Evolutionary conservation across 2,113 vertebrate genomes (phyloP), one percentile per base, ranked within the genome.

Genomic region (Rattus rattus): DNA sequence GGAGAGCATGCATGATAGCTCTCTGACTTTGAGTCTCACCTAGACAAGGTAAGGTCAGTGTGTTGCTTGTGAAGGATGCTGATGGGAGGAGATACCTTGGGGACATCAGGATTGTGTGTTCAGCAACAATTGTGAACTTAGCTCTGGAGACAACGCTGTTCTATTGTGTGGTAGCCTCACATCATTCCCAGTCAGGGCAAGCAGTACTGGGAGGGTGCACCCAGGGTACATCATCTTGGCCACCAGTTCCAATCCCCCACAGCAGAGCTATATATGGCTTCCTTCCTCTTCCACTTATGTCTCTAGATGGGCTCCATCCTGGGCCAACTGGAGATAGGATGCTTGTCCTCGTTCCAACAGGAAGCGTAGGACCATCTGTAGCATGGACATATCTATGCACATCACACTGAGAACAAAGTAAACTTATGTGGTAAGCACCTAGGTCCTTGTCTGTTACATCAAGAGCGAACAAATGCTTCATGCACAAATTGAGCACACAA

Each of bases 31-130:
- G 22, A 26, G 17, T 47, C 10, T 36, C 43, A 69, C 3, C 30
- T 52, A n/a, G 19, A 70, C 28, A 36, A 52, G 30, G 30, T 70
- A 52, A 87, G 85, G 10, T 87, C 9, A 6, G 26, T 22, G 7
- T 61, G 56, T 39, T 67, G 7, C 9, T 43, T 86, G 16, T 49
- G 1, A 52, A 12, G 11, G 1, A 47, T 33, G 11, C 5, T 24
- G 3, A 30, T 16, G 2, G 11, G 20, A 13, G 30, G 20, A 54
- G 2, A 16, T 30, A 10, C 0, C 8, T 3, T 13, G 43, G 10
- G 4, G 30, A 30, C 19, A 24, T 10, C 17, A 20, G 30, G 63
- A 1, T 5, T 36, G 81, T 17, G 30, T 65, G 10, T 30, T 69
- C 84, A 87, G 65, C 10, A 69, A 52, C 22, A 70, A 36, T 4